A percentile compares a stretch with the other conserved stretches of the same genome.
phyloP scores from a whole-genome alignment of 2,113 vertebrate species.

The Tenrec ecaudatus region DNA sequence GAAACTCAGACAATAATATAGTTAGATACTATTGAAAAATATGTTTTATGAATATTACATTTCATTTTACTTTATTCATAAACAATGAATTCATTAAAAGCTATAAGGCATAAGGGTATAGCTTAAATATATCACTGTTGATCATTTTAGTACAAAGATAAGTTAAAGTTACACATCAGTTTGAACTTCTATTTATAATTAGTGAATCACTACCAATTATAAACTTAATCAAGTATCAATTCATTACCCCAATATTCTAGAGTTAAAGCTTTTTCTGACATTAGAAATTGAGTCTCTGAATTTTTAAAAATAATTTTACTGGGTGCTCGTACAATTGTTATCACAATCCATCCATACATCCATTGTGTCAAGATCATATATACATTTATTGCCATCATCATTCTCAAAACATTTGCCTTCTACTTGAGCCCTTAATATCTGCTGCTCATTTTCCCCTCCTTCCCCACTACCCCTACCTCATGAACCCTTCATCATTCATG shows the following conservation, averaged over 20 bases:
- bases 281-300: constrained; percentile 19
- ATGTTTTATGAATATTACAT: background rate
- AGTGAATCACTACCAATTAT: constrained; percentile 80
- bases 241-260: constrained; percentile 65
- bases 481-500: too few relatives aligned
- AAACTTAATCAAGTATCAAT: constrained; percentile 78
- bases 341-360: too few relatives aligned
- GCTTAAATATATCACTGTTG: background rate
- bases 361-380: too few relatives aligned
- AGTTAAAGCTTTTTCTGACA: constrained; percentile 65
- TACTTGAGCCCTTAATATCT: too few relatives aligned
- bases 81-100: constrained; percentile 34
- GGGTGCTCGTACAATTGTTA: too few relatives aligned
- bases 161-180: constrained; percentile 77
- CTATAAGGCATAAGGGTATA: background rate
- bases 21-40: background rate
- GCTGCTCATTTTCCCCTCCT: too few relatives aligned
- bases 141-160: constrained; percentile 59
- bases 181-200: constrained; percentile 75
- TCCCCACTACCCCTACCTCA: too few relatives aligned
- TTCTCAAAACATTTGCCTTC: too few relatives aligned
- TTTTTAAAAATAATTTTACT: too few relatives aligned
- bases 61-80: constrained; percentile 45
- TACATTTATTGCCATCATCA: too few relatives aligned
- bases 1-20: background rate